A percentile compares a stretch with the other conserved stretches of the same genome.
These are phyloP conservation scores for Eupithecia vulgata DNA, from an alignment of 2,888 invertebrate species.

Conservation along the genomic window DNA sequence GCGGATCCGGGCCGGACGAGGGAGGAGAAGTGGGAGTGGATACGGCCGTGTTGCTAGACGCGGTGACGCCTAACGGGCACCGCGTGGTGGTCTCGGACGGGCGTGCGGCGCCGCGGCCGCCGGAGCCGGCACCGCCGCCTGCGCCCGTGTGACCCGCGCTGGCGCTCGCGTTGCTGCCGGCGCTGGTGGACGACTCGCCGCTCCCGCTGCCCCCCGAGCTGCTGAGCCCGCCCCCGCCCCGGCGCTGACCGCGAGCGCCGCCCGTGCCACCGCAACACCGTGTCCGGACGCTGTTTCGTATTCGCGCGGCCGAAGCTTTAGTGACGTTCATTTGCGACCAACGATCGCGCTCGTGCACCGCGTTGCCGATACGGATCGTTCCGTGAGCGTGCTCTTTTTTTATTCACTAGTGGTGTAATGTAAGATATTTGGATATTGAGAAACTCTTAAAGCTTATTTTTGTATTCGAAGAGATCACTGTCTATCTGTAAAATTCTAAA, in stretches of 20 bases:
- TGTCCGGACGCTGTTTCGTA: slow-evolving; percentile 74
- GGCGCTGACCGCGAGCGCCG: slow-evolving; percentile 76
- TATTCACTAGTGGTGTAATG: slow-evolving; percentile 76
- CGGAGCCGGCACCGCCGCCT: slow-evolving; percentile 91
- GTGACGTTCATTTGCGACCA: slow-evolving; percentile 80
- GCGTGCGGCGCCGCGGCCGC: slow-evolving; percentile 95
- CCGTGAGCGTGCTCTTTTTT: slow-evolving; percentile 73
- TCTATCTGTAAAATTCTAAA: slow-evolving; percentile 78
- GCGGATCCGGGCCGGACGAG: slow-evolving; percentile 80
- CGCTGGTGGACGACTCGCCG: slow-evolving; percentile 79
- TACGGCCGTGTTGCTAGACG: slow-evolving; percentile 93
- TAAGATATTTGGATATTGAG: slow-evolving; percentile 79
- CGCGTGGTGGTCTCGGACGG: slow-evolving; percentile 95
- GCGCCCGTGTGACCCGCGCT: slow-evolving; percentile 85
- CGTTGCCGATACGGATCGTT: slow-evolving; percentile 69
- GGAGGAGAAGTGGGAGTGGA: slow-evolving; percentile 88
- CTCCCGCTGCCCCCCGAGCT: slow-evolving; percentile 81
- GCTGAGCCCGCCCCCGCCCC: slow-evolving; percentile 79
- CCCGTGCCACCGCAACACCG: background rate
- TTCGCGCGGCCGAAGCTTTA: slow-evolving; percentile 80
- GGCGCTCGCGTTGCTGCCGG: slow-evolving; percentile 82
- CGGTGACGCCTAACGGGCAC: slow-evolving; percentile 93
- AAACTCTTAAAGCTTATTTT: slow-evolving; percentile 83
- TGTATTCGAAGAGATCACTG: slow-evolving; percentile 80
- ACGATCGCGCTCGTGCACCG: slow-evolving; percentile 71